Conservation (phyloP, 2,888 invertebrate genomes). For the Toxonevra muliebris region DNA sequence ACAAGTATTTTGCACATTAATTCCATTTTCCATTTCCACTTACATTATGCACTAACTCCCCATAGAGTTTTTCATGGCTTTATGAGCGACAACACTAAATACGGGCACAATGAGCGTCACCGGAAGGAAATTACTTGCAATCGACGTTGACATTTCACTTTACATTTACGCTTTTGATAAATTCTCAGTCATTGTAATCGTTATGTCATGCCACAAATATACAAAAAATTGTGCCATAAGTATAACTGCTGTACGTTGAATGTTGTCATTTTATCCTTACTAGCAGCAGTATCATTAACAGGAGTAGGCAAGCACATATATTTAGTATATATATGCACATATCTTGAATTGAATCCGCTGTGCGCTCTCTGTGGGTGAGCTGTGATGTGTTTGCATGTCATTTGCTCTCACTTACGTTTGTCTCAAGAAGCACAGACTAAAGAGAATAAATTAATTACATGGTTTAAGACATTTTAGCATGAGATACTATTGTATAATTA, state of each 20-base stretch:
- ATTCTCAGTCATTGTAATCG: not conserved
- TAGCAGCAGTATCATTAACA: too few relatives aligned
- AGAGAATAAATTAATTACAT: not conserved
- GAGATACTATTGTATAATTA: not conserved
- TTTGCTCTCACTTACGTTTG: not conserved
- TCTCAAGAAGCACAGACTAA: too few relatives aligned
- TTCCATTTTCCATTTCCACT: too few relatives aligned
- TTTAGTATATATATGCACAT: too few relatives aligned
- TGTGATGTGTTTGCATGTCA: not conserved
- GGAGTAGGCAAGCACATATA: too few relatives aligned
- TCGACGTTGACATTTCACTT: constrained; percentile 37
- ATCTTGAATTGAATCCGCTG: not conserved
- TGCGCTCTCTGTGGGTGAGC: not conserved
- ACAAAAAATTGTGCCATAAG: not conserved
- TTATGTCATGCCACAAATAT: not conserved
- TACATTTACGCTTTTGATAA: not conserved
- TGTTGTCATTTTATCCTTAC: too few relatives aligned
- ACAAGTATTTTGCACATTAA: too few relatives aligned
- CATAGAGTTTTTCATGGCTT: too few relatives aligned
- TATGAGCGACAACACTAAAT: too few relatives aligned
- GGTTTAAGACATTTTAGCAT: not conserved
- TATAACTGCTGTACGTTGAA: not conserved
- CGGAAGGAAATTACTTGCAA: constrained; percentile 45
- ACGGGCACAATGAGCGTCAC: constrained; percentile 42
- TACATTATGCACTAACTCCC: too few relatives aligned